Conservation (phyloP, 2,888 invertebrate genomes). For the Zele albiditarsus region DNA sequence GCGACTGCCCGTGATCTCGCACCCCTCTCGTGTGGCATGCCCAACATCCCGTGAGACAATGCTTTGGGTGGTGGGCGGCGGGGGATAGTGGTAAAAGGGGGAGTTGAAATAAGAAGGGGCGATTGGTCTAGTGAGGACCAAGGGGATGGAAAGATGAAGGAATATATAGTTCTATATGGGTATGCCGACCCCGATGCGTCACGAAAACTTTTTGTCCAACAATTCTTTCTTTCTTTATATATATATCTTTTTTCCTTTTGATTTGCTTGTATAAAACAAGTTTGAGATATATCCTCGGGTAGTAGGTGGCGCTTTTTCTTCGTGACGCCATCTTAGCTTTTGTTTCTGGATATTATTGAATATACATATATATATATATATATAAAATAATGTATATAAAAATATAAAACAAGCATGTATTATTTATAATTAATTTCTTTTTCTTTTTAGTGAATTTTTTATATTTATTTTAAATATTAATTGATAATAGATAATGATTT, state of each 20-base stretch:
- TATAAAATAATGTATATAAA: neutral
- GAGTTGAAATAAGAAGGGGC: neutral
- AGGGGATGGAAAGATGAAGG: constrained; percentile 10
- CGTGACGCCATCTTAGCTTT: neutral
- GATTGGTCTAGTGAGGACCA: neutral
- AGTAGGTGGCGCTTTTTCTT: neutral
- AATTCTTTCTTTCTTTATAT: constrained; percentile 24
- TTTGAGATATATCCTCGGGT: neutral
- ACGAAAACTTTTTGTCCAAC: constrained; percentile 48
- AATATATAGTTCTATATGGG: constrained; percentile 11
- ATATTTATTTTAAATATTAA: too few species aligned
- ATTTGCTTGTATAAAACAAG: neutral
- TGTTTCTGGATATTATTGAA: neutral
- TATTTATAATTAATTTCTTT: neutral
- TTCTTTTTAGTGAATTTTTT: constrained; percentile 10
- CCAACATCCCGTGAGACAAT: constrained; percentile 42
- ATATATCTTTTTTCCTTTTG: constrained; percentile 17
- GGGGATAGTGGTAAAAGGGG: neutral
- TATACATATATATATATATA: neutral
- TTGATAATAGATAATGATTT: too few species aligned
- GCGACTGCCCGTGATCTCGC: constrained; percentile 42
- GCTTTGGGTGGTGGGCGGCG: constrained; percentile 15
- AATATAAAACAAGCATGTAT: neutral
- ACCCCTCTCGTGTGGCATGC: constrained; percentile 38
- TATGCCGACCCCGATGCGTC: constrained; percentile 42